phyloP scores from a whole-genome alignment of 2,113 vertebrate genomes.

The Poeciliopsis turrubarensis region DNA sequence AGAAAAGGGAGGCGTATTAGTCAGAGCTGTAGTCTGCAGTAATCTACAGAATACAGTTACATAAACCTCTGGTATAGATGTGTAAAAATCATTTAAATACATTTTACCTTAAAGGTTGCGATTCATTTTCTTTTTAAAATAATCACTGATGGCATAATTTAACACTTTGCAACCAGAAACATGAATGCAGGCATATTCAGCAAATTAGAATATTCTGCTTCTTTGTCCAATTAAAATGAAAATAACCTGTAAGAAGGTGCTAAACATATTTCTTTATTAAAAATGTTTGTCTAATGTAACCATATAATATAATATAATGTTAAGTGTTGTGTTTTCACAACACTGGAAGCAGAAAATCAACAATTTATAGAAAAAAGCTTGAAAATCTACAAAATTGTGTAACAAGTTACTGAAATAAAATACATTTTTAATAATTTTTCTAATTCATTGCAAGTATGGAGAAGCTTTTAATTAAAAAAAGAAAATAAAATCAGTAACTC shows the following conservation, averaged over 20 bases:
- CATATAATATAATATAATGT: too few species aligned
- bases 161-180: neutral
- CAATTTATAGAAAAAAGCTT: neutral
- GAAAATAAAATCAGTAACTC: too few species aligned
- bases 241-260: neutral
- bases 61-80: conserved; percentile 4
- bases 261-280: neutral
- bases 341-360: neutral
- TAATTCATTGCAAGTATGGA: neutral
- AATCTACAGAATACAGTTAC: conserved; percentile 59
- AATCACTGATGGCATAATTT: neutral
- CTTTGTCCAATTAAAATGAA: neutral
- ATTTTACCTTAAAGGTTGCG: too few species aligned
- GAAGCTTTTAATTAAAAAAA: neutral
- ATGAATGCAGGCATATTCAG: neutral
- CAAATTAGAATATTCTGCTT: neutral
- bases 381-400: neutral
- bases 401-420: neutral
- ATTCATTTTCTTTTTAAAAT: neutral
- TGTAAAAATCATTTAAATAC: too few species aligned
- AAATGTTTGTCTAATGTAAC: too few species aligned
- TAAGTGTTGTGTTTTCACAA: too few species aligned
- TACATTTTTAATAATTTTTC: neutral
- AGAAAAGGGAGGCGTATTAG: conserved; percentile 69
- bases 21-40: conserved; percentile 49